Percentiles rank a stretch among this genome's conserved stretches.
Evolutionary conservation across 2,113 vertebrate genomes (phyloP).

Genomic region (Thamnophis sirtalis): DNA sequence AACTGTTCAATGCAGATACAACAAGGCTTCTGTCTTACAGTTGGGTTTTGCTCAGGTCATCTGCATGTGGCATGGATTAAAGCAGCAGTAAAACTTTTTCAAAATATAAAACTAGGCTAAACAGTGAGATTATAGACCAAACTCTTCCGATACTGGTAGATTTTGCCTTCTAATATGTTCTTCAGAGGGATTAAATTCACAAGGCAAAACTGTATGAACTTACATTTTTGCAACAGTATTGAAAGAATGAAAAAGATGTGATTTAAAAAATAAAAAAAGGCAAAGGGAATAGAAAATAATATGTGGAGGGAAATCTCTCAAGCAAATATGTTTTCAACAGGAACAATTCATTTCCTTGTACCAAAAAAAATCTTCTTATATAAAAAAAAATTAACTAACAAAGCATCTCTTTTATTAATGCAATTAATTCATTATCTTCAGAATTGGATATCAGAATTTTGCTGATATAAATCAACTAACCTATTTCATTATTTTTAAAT

Average conservation of each 20-base stretch:
- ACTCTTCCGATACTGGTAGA: background rate
- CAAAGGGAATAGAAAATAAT: background rate
- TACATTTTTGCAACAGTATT: rapidly evolving
- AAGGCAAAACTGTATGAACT: background rate
- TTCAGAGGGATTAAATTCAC: background rate
- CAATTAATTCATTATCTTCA: background rate
- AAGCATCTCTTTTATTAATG: background rate
- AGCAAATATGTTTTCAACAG: background rate
- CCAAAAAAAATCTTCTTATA: background rate
- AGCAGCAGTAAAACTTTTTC: conserved; percentile 54
- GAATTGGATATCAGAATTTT: background rate
- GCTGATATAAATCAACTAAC: background rate
- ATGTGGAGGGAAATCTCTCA: background rate
- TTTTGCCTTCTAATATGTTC: background rate
- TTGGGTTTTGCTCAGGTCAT: conserved; percentile 72
- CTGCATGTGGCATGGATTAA: conserved; percentile 72
- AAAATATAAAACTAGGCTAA: conserved; percentile 11
- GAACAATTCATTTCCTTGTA: background rate
- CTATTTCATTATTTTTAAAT: background rate
- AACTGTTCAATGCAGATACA: conserved; percentile 84
- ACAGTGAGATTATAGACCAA: conserved; percentile 4
- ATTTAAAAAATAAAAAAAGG: background rate
- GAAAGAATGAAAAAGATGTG: background rate
- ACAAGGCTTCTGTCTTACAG: conserved; percentile 78
- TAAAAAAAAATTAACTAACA: background rate